These are phyloP conservation scores for Hyphantria cunea DNA, from an alignment of 1,140 invertebrate genomes.

Conservation along the genomic window DNA sequence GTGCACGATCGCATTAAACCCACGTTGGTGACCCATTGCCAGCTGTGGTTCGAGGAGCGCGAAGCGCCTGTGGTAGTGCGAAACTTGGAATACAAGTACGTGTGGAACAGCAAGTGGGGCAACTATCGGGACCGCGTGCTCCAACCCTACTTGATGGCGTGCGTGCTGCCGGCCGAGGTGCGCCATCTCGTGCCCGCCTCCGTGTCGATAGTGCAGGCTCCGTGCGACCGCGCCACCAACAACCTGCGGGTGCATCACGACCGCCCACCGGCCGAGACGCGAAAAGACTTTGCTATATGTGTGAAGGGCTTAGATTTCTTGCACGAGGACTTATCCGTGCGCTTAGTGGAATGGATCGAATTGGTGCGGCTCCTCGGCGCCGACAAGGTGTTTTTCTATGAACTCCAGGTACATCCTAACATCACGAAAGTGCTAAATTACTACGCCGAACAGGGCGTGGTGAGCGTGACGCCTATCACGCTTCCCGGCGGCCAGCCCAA, in stretches of 20 bases:
- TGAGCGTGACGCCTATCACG: conserved; percentile 93
- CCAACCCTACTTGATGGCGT: conserved; percentile 95
- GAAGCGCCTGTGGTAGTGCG: conserved; percentile 91
- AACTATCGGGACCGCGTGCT: conserved; percentile 96
- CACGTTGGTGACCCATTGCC: conserved; percentile 91
- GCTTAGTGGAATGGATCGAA: conserved; percentile 97
- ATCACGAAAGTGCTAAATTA: conserved; percentile 93
- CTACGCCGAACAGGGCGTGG: conserved; percentile 88
- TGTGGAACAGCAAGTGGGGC: conserved; percentile 97
- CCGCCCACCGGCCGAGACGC: conserved; percentile 78
- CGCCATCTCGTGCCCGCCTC: conserved; percentile 90
- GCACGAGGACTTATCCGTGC: conserved; percentile 94
- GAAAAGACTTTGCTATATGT: conserved; percentile 95
- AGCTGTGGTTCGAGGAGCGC: conserved; percentile 94
- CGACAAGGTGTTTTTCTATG: conserved; percentile 96
- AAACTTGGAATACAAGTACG: conserved; percentile 94
- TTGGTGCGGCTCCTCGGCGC: conserved; percentile 92
- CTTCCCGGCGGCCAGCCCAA: conserved; percentile 96
- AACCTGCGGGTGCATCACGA: conserved; percentile 94
- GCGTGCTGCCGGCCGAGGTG: conserved; percentile 90
- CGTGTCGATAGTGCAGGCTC: conserved; percentile 92
- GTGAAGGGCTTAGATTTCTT: conserved; percentile 96
- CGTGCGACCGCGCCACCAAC: conserved; percentile 92
- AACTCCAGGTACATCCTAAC: conserved; percentile 95
- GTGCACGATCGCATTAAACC: conserved; percentile 96